These are phyloP conservation scores for Sphenodon punctatus DNA, from an alignment of 2,797 vertebrate species.

Conservation along the genomic window DNA sequence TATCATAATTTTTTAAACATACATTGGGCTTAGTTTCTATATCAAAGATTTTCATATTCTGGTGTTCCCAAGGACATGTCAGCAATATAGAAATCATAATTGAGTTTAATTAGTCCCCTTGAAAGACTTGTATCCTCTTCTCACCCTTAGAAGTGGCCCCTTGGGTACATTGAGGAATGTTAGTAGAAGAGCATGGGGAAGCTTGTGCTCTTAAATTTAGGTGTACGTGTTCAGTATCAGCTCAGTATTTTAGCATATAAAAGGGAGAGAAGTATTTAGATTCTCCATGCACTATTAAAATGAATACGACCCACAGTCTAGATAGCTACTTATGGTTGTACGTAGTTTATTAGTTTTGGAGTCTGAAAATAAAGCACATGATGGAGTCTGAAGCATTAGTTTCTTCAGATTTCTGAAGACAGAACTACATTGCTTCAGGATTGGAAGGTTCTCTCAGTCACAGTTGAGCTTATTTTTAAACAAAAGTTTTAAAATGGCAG, in stretches of 20 bases:
- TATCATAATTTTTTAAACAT: not conserved
- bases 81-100: not conserved
- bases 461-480: too few species aligned
- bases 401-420: too few species aligned
- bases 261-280: not conserved
- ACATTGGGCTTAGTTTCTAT: not conserved
- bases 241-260: not conserved
- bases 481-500: too few species aligned
- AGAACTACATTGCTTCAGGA: too few species aligned
- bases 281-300: not conserved
- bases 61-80: not conserved
- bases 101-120: not conserved
- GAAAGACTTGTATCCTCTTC: not conserved
- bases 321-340: fast-evolving
- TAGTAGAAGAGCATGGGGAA: not conserved
- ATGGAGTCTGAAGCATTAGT: too few species aligned
- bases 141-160: not conserved
- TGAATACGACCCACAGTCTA: too few species aligned
- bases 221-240: too few species aligned
- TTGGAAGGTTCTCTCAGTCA: too few species aligned
- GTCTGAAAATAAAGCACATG: too few species aligned
- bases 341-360: too few species aligned
- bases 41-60: not conserved
- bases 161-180: not conserved
- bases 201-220: not conserved